A percentile compares a stretch with the other conserved stretches of the same genome.
phyloP scores from a whole-genome alignment of 2,888 invertebrate genomes.

The Parnassius smintheus region DNA sequence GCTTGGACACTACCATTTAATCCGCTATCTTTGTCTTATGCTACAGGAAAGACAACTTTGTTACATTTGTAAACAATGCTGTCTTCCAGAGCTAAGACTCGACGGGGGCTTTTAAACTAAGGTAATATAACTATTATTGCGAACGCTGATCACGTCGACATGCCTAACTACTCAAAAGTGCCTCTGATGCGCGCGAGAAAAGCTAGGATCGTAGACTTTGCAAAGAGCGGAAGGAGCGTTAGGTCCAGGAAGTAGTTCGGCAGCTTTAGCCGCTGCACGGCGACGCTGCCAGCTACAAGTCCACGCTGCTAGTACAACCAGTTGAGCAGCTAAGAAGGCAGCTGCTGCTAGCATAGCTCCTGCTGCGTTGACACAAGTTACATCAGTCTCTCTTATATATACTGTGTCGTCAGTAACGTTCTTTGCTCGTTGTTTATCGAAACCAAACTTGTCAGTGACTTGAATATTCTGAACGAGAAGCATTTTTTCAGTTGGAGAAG shows the following conservation, averaged over 20 bases:
- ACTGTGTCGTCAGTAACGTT: conserved; percentile 86
- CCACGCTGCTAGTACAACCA: conserved; percentile 93
- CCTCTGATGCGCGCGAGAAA: conserved; percentile 86
- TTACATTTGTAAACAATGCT: conserved; percentile 47
- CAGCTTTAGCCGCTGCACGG: conserved; percentile 84
- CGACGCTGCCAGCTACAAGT: conserved; percentile 93
- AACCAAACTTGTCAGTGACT: conserved; percentile 95
- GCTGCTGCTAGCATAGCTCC: conserved; percentile 93
- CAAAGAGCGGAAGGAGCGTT: conserved; percentile 84
- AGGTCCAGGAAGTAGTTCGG: conserved; percentile 84
- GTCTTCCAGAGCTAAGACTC: conserved; percentile 59
- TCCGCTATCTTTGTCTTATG: conserved; percentile 71
- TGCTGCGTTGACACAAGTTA: conserved; percentile 87
- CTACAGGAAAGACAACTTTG: conserved; percentile 48
- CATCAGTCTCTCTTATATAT: conserved; percentile 83
- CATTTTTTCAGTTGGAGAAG: conserved; percentile 86
- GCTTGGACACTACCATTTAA: conserved; percentile 66
- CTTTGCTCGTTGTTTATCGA: conserved; percentile 85
- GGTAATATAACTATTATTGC: conserved; percentile 76
- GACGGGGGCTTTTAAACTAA: conserved; percentile 74
- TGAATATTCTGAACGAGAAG: conserved; percentile 94
- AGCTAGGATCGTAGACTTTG: conserved; percentile 93
- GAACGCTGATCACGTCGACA: conserved; percentile 71
- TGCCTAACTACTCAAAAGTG: conserved; percentile 69
- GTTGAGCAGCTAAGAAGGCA: conserved; percentile 92